These are phyloP conservation scores for Psophia crepitans DNA, from an alignment of 2,113 vertebrate species.

Conservation along the genomic window DNA sequence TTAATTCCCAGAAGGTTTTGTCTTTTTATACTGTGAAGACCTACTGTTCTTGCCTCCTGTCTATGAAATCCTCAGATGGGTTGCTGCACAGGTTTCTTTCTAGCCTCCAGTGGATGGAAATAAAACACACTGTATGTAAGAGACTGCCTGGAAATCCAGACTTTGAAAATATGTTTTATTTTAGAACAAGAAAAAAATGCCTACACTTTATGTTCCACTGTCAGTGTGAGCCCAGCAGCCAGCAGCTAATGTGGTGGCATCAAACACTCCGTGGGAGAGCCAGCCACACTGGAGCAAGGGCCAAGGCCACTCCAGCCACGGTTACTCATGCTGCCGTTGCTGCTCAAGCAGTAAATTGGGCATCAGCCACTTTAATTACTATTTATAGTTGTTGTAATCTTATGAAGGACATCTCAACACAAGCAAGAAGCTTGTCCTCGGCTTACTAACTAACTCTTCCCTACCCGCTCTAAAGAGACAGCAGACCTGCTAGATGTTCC, in stretches of 20 bases:
- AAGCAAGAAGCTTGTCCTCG: background rate
- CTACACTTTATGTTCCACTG: background rate
- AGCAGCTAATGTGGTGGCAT: background rate
- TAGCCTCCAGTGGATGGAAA: background rate
- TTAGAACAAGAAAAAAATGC: background rate
- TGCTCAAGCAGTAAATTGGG: background rate
- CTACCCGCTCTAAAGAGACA: background rate
- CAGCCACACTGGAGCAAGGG: background rate
- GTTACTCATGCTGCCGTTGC: background rate
- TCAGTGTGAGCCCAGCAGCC: background rate
- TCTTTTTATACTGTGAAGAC: background rate
- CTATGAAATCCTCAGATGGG: background rate
- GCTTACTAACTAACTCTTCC: background rate
- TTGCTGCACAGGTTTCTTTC: background rate
- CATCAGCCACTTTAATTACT: background rate
- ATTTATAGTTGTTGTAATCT: background rate
- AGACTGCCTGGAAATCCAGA: background rate
- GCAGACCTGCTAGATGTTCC: background rate
- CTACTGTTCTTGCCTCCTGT: background rate
- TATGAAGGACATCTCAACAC: accelerated
- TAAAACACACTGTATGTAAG: background rate
- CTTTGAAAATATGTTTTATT: background rate
- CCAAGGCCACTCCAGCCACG: background rate
- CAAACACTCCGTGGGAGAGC: background rate
- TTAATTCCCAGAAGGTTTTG: background rate